These are phyloP conservation scores for Scophthalmus maximus DNA, from an alignment of 2,113 vertebrate genomes.

Conservation along the genomic window DNA sequence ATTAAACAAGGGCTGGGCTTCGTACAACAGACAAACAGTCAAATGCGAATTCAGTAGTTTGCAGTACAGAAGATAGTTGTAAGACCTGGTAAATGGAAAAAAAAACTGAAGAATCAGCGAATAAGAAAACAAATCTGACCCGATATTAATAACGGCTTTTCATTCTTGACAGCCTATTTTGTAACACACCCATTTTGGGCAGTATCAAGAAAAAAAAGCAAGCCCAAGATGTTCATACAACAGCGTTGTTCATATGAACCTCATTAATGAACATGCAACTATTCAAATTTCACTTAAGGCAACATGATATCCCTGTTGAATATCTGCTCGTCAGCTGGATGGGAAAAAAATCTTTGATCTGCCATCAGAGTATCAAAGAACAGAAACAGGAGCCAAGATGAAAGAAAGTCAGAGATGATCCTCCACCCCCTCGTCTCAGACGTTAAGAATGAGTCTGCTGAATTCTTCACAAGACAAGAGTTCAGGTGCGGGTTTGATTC, in stretches of 20 bases:
- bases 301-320: not conserved
- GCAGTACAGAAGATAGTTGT: not conserved
- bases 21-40: not conserved
- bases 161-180: no score
- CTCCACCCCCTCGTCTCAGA: slow-evolving; percentile 13
- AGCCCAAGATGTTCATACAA: no score
- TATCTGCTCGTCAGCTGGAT: slow-evolving; percentile 7
- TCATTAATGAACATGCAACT: slow-evolving; percentile 10
- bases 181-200: no score
- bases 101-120: no score
- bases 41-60: not conserved
- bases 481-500: slow-evolving; percentile 23
- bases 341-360: slow-evolving; percentile 14
- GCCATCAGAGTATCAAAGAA: slow-evolving; percentile 13
- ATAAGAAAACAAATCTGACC: no score
- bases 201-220: no score
- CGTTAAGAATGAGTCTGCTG: slow-evolving; percentile 5
- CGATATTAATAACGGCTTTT: no score
- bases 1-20: not conserved
- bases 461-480: slow-evolving; percentile 26
- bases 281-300: not conserved
- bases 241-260: no score
- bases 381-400: not conserved
- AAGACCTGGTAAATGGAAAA: no score
- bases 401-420: slow-evolving; percentile 9